These are phyloP conservation scores for Steinernema khuongi DNA, from an alignment of 1,140 invertebrate genomes.

Conservation along the genomic window DNA sequence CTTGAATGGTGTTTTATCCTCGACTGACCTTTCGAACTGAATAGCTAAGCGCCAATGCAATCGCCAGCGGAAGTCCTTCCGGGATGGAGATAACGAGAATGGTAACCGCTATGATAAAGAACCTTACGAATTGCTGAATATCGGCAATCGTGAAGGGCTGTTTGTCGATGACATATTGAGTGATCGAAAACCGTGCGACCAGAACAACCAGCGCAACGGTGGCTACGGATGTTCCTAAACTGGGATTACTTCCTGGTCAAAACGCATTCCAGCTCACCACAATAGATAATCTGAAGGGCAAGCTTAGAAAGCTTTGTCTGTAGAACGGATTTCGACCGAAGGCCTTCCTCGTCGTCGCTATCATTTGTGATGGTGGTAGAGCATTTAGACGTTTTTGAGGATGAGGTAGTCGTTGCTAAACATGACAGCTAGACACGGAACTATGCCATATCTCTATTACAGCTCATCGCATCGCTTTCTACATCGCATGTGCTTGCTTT, in stretches of 20 bases:
- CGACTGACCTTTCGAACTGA: slow-evolving; percentile 68
- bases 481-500: slow-evolving; percentile 34
- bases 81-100: slow-evolving; percentile 44
- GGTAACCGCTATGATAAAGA: slow-evolving; percentile 45
- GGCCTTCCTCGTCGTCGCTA: slow-evolving; percentile 36
- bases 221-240: slow-evolving; percentile 47
- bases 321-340: slow-evolving; percentile 57
- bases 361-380: background rate
- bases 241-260: slow-evolving; percentile 14
- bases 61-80: slow-evolving; percentile 46
- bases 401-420: slow-evolving; percentile 15
- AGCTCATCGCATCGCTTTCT: slow-evolving; percentile 20
- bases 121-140: slow-evolving; percentile 38
- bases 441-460: background rate
- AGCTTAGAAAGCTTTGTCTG: slow-evolving; percentile 57
- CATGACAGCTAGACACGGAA: background rate
- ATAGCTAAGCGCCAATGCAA: slow-evolving; percentile 46
- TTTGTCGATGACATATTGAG: slow-evolving; percentile 37
- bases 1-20: slow-evolving; percentile 5
- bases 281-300: slow-evolving; percentile 58
- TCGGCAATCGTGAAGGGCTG: slow-evolving; percentile 27
- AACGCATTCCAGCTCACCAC: slow-evolving; percentile 35
- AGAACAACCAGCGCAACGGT: slow-evolving; percentile 51
- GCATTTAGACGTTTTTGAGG: slow-evolving; percentile 11
- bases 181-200: slow-evolving; percentile 45